These are phyloP conservation scores for Paramuricea clavata DNA, from an alignment of 92 coral and sea anemone species.

Conservation along the genomic window DNA sequence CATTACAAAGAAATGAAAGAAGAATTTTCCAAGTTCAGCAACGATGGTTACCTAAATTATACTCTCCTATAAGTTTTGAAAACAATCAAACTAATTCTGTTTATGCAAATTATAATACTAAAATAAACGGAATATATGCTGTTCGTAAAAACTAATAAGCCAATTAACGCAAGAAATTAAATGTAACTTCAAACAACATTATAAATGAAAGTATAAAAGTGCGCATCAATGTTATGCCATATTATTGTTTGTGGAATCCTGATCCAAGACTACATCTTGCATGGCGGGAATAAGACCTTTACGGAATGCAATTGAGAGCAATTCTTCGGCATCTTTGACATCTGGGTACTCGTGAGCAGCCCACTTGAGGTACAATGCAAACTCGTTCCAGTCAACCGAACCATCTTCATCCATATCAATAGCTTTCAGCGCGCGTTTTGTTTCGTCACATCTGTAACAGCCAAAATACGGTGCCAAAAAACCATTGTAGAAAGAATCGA, in stretches of 20 bases:
- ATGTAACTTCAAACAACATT: no score
- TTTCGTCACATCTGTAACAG: constrained; percentile 71
- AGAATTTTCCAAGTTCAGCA: no score
- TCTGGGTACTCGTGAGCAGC: constrained; percentile 81
- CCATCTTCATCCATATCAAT: constrained; percentile 82
- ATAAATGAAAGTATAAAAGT: no score
- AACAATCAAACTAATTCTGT: no score
- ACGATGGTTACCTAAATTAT: no score
- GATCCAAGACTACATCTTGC: constrained; percentile 62
- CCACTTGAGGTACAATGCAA: constrained; percentile 82
- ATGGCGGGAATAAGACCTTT: constrained; percentile 88
- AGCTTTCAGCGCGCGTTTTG: constrained; percentile 72
- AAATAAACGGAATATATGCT: no score
- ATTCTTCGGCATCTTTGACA: constrained; percentile 66
- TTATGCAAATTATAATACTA: no score
- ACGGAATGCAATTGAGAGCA: constrained; percentile 73
- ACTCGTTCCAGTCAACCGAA: constrained; percentile 77
- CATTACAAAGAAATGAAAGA: no score
- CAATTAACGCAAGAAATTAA: no score
- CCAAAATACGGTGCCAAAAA: constrained; percentile 85
- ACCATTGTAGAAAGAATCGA: constrained; percentile 81
- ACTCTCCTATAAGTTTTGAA: no score
- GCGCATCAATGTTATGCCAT: no score
- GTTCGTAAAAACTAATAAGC: no score
- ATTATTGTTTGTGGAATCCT: background rate